These are phyloP conservation scores for Harmothoe impar DNA, from an alignment of 2,888 invertebrate species.

Conservation along the genomic window DNA sequence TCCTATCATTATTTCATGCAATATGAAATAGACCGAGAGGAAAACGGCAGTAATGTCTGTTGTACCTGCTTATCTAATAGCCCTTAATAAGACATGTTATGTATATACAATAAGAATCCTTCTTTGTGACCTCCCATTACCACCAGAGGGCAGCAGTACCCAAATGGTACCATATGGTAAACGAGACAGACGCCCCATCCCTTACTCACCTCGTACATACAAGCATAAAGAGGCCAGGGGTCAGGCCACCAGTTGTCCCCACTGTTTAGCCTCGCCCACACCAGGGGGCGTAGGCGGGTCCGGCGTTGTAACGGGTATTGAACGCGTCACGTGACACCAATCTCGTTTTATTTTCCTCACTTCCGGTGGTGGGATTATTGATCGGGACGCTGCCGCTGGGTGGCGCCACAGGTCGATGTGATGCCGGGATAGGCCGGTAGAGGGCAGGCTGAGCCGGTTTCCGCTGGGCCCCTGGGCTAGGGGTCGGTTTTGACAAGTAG, in stretches of 20 bases:
- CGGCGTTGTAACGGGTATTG: constrained; percentile 12
- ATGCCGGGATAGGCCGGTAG: neutral
- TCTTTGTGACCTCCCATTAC: too few species aligned
- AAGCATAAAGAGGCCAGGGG: neutral
- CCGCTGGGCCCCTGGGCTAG: neutral
- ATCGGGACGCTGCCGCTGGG: neutral
- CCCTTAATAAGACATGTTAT: too few species aligned
- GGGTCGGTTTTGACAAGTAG: neutral
- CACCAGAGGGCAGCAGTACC: too few species aligned
- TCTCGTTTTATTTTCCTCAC: neutral
- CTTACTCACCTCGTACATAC: too few species aligned
- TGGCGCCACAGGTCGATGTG: constrained; percentile 23
- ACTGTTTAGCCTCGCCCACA: neutral
- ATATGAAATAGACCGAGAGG: too few species aligned
- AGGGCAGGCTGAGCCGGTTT: neutral
- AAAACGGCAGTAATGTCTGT: too few species aligned
- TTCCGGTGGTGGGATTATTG: neutral
- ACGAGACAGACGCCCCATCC: too few species aligned
- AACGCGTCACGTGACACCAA: constrained; percentile 31
- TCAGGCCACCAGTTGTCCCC: neutral
- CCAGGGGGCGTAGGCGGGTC: neutral
- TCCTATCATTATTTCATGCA: too few species aligned
- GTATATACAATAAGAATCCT: too few species aligned
- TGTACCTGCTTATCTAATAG: too few species aligned
- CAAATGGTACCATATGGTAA: too few species aligned